Evolutionary conservation across 2,888 invertebrate species (phyloP).

Genomic region (Drosophila mimetica): DNA sequence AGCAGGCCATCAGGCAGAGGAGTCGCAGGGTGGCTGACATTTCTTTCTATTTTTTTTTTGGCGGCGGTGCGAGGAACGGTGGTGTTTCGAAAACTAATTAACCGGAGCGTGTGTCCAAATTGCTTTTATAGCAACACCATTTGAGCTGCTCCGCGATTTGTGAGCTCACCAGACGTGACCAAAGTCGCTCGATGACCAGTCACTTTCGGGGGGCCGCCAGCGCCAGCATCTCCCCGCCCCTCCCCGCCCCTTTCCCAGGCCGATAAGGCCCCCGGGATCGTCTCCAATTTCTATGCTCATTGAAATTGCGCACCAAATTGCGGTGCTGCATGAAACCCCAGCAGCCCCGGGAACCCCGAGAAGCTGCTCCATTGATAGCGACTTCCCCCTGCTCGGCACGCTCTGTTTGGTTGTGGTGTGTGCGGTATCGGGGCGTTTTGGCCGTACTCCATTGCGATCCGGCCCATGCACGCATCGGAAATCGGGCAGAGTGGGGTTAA

Average conservation of each 20-base stretch:
- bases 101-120: constrained; percentile 68
- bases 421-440: constrained; percentile 78
- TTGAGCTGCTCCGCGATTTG: constrained; percentile 67
- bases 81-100: constrained; percentile 76
- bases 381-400: constrained; percentile 61
- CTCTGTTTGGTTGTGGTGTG: constrained; percentile 64
- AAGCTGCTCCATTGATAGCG: constrained; percentile 53
- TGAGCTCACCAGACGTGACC: constrained; percentile 78
- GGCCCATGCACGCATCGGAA: constrained; percentile 30
- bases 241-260: constrained; percentile 6
- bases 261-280: constrained; percentile 42
- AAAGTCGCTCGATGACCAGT: constrained; percentile 58
- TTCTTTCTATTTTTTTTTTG: constrained; percentile 7
- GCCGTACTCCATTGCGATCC: constrained; percentile 44
- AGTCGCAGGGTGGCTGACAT: constrained; percentile 59
- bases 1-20: constrained; percentile 64
- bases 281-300: constrained; percentile 54
- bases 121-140: constrained; percentile 80
- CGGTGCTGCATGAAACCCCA: constrained; percentile 15
- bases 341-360: constrained; percentile 15
- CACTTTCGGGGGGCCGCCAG: constrained; percentile 44
- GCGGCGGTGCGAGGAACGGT: constrained; percentile 65
- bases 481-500: constrained; percentile 11
- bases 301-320: constrained; percentile 65
- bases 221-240: constrained; percentile 30